Base-by-base conservation (phyloP, 2,113 vertebrate genomes). In the Zosterops pallidus region DNA sequence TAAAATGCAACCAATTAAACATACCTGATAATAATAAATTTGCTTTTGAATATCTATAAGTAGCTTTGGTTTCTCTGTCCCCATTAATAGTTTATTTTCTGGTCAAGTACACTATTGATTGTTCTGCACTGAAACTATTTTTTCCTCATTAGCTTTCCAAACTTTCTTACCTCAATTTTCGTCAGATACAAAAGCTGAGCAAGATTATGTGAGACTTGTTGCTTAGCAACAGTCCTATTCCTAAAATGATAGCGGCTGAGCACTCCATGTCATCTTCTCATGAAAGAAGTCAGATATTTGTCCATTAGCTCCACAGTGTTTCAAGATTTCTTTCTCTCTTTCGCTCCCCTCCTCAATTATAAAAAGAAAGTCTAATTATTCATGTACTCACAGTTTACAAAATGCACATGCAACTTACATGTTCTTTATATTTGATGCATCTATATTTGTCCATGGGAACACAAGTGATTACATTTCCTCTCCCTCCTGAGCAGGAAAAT, bases 71-170 rank as follows among this genome's bases (percentile, higher is more conserved):
- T 96, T 92, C 63, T 94, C 28, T 95, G 47, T 6, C 57, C 22
- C 52, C 69, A 92, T 96, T 97, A 97, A 93, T 81, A 95, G 74
- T 97, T 97, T 96, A 92, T 98, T 98, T 98, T 98, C 97, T 95
- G 92, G 91, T 97, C 92, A 98, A 94, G 85, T 95, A 68, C 82
- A 90, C 77, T 97, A 98, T 97, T 94, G 97, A 98, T 97, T 94
- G 12, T 94, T 97, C 94, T 94, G 47, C 63, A 90, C 83, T 88
- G 93, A 97, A 97, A 77, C 91, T 95, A 93, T 94, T 96, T 97
- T 91, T 98, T 93, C 71, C 96, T 97, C 91, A 97, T 98, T 97
- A 98, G 88, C 95, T 97, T 97, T 96, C 92, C 85, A 97, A 98
- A 98, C 95, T 98, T 97, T 96, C 81, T 96, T 96, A 52, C 85